A percentile compares a stretch with the other conserved stretches of the same genome.
phyloP scores from a whole-genome alignment of 2,888 invertebrate genomes.

The Leptopilina myrica region DNA sequence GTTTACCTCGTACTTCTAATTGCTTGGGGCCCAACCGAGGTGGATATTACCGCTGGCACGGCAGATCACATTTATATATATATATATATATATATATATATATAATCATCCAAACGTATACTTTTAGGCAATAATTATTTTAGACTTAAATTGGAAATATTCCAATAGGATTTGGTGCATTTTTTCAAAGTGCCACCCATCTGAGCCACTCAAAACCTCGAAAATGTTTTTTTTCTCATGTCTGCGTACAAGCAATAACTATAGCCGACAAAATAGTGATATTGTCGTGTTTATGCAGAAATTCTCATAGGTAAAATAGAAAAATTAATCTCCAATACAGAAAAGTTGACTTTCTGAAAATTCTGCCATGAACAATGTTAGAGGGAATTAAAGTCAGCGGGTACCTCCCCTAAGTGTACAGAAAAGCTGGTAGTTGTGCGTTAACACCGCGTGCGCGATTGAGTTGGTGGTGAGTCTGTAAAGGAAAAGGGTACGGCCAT shows the following conservation, averaged over 20 bases:
- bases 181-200: neutral
- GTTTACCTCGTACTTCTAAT: conserved; percentile 76
- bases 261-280: too few species aligned
- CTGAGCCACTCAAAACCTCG: neutral
- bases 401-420: conserved; percentile 57
- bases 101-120: conserved; percentile 49
- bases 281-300: too few species aligned
- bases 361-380: conserved; percentile 45
- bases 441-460: conserved; percentile 64
- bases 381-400: conserved; percentile 53
- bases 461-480: conserved; percentile 63
- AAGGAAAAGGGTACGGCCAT: conserved; percentile 74
- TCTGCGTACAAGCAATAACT: neutral
- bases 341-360: conserved; percentile 35
- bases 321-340: too few species aligned
- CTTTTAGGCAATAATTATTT: conserved; percentile 63
- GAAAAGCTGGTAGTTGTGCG: conserved; percentile 60
- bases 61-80: conserved; percentile 42
- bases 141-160: neutral
- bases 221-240: conserved; percentile 17
- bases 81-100: conserved; percentile 28
- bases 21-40: conserved; percentile 66
- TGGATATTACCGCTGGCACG: conserved; percentile 63
- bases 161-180: conserved; percentile 5
- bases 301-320: too few species aligned